Evolutionary conservation across 2,888 invertebrate genomes (phyloP), one percentile per base, ranked within the genome.

Genomic region (Acrocyrtus sp.): DNA sequence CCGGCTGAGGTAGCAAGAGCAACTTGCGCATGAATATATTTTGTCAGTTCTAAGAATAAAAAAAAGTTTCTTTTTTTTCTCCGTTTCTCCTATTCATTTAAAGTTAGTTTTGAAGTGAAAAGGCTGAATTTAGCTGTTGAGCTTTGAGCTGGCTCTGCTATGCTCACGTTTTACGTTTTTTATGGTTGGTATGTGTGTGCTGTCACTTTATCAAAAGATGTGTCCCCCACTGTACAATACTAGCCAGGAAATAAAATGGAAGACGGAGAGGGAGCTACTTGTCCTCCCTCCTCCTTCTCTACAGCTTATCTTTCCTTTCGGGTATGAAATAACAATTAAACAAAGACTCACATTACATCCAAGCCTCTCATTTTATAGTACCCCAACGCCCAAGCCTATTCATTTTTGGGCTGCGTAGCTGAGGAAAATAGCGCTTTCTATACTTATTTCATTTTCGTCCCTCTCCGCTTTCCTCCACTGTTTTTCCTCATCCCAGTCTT

Each of bases 291-390:
- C 17, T 47, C 47, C 47, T 17, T n/a, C 17, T 47, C 6, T 47
- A 15, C 8, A 15, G 34, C 45, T 56, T 34, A 17, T 34, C 39
- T 39, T n/a, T n/a, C n/a, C 57, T 24, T 57, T 66, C 24, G 47
- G 29, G 51, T 67, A 58, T 58, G 53, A 67, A 67, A 67, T 67
- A 58, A 51, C 67, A 67, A 67, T 67, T 67, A 67, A 51, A 67
- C 67, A 65, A 67, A 67, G 58, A 50, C 50, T 58, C 56, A 17
- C 56, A 63, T 63, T 53, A 63, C 63, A 53, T 24, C 22, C 21
- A 4, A 51, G n/a, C 15, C n/a, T n/a, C n/a, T n/a, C n/a, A n/a
- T n/a, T n/a, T n/a, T n/a, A n/a, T n/a, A n/a, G n/a, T n/a, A n/a
- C n/a, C n/a, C n/a, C n/a, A n/a, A n/a, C n/a, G n/a, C n/a, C n/a